Evolutionary conservation across 2,797 vertebrate genomes (phyloP).

Genomic region (Dendrocincla tyrannina): DNA sequence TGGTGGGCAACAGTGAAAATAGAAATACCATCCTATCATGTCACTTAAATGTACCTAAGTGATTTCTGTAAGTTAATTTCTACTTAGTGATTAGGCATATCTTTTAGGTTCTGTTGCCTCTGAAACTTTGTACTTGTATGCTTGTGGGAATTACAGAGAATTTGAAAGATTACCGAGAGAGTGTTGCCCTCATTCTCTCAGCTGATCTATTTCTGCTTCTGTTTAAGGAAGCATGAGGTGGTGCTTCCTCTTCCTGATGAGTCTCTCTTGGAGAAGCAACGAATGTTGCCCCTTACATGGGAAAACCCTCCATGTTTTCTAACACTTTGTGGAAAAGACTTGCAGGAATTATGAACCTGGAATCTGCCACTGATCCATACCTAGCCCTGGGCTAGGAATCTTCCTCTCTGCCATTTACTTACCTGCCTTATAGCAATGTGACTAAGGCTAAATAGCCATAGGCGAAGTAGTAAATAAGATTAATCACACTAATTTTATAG

Average conservation of each 20-base stretch:
- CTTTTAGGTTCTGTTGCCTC: not conserved
- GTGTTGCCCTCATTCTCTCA: not conserved
- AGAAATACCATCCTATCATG: not conserved
- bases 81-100: not conserved
- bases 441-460: not conserved
- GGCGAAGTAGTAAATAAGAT: not conserved
- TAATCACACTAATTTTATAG: not conserved
- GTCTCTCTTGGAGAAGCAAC: not conserved
- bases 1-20: not conserved
- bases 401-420: not conserved
- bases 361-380: not conserved
- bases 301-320: not conserved
- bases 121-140: not conserved
- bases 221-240: not conserved
- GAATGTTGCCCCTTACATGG: not conserved
- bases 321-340: not conserved
- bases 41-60: not conserved
- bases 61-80: not conserved
- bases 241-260: not conserved
- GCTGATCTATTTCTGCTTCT: not conserved
- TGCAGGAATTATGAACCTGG: not conserved
- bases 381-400: not conserved
- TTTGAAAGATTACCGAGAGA: not conserved
- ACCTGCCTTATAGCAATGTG: not conserved
- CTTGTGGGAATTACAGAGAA: not conserved